Evolutionary conservation across 2,113 vertebrate species (phyloP).

Genomic region (Bungarus multicinctus): DNA sequence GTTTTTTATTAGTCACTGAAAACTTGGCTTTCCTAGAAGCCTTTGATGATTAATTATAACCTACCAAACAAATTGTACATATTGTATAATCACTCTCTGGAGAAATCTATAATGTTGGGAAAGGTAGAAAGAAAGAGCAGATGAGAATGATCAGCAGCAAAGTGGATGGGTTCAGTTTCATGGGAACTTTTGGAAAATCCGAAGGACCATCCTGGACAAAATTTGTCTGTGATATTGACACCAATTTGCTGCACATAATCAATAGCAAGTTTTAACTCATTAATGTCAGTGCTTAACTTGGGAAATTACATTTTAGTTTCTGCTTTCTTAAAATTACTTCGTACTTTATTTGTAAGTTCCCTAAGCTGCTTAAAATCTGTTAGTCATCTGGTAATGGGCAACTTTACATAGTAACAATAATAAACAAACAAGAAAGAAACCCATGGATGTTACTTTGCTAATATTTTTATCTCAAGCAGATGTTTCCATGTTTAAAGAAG

Average conservation of each 20-base stretch:
- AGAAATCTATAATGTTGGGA: background rate
- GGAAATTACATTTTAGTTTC: background rate
- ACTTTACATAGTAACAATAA: background rate
- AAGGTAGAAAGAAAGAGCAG: background rate
- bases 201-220: background rate
- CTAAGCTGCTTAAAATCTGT: background rate
- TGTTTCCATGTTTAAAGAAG: background rate
- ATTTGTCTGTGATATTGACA: background rate
- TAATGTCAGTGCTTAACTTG: background rate
- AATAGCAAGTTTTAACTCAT: background rate
- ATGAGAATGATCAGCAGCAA: background rate
- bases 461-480: background rate
- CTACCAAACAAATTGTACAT: background rate
- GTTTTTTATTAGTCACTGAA: background rate
- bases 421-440: background rate
- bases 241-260: background rate
- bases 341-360: background rate
- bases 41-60: background rate
- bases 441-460: background rate
- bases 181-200: background rate
- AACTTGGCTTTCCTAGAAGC: background rate
- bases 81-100: background rate
- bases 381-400: background rate
- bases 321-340: background rate
- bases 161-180: background rate